phyloP scores from a whole-genome alignment of 2,113 vertebrate genomes.

The Eptatretus burgeri region DNA sequence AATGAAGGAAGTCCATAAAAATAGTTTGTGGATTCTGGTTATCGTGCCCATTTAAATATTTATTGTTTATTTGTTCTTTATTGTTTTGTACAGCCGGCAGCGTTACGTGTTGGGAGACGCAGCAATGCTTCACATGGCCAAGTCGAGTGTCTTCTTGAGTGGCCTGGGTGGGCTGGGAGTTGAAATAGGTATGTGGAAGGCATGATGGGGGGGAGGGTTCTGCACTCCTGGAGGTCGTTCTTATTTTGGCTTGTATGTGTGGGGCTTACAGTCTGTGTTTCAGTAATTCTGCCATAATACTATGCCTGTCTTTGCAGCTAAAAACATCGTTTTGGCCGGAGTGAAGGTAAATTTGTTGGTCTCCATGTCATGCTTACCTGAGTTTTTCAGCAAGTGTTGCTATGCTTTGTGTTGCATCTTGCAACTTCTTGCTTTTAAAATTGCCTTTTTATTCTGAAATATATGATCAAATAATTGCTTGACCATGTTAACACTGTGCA shows the following conservation, averaged over 20 bases:
- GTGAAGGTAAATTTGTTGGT: conserved; percentile 39
- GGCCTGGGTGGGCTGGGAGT: conserved; percentile 67
- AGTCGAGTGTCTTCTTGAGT: conserved; percentile 65
- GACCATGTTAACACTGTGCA: too few species aligned
- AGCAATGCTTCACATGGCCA: conserved; percentile 96
- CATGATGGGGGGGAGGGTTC: too few species aligned
- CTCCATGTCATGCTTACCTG: not conserved
- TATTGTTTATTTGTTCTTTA: too few species aligned
- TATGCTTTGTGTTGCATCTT: too few species aligned
- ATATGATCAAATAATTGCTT: too few species aligned
- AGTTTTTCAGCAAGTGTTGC: too few species aligned
- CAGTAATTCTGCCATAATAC: not conserved
- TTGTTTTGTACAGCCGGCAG: conserved; percentile 37
- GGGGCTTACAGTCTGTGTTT: not conserved
- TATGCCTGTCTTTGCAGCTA: conserved; percentile 47
- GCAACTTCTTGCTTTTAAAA: too few species aligned
- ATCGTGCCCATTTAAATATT: too few species aligned
- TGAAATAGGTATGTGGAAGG: conserved; percentile 43
- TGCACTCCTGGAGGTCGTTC: too few species aligned
- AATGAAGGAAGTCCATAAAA: too few species aligned
- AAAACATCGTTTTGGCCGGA: conserved; percentile 81
- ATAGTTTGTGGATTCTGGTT: too few species aligned
- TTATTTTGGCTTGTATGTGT: not conserved
- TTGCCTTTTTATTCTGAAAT: too few species aligned
- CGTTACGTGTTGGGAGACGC: conserved; percentile 84